phyloP scores from a whole-genome alignment of 2,797 vertebrate genomes.

The Amniataba percoides region DNA sequence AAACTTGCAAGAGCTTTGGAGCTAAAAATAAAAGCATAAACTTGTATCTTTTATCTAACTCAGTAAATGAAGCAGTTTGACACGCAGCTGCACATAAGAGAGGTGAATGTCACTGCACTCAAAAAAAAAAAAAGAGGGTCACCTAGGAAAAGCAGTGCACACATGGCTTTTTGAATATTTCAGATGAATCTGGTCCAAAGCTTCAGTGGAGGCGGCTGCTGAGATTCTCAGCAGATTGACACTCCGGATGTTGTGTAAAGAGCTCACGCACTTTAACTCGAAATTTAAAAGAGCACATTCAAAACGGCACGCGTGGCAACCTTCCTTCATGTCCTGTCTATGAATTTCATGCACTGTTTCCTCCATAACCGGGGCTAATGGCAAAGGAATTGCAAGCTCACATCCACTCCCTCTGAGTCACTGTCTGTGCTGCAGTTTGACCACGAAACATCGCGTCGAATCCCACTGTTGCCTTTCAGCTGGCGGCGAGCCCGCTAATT shows the following conservation, averaged over 20 bases:
- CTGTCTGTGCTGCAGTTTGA: slow-evolving; percentile 6
- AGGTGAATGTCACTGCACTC: neutral
- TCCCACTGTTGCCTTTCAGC: neutral
- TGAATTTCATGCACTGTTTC: neutral
- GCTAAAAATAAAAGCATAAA: neutral
- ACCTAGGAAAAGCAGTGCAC: slow-evolving; percentile 7
- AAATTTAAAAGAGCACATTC: neutral
- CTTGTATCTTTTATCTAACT: neutral
- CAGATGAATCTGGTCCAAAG: slow-evolving; percentile 34
- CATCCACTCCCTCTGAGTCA: slow-evolving; percentile 29
- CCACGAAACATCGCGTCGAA: slow-evolving; percentile 13
- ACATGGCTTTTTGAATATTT: slow-evolving; percentile 62
- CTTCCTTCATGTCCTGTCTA: too few species aligned
- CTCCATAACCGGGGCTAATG: too few species aligned
- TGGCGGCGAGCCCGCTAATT: slow-evolving; percentile 1
- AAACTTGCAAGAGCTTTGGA: too few species aligned
- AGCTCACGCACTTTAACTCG: neutral
- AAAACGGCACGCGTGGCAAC: neutral
- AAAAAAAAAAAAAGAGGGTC: slow-evolving; percentile 1
- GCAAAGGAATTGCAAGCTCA: neutral
- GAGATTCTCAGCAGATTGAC: neutral
- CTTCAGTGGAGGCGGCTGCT: slow-evolving; percentile 10
- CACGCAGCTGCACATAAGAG: slow-evolving; percentile 1
- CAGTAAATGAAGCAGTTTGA: slow-evolving; percentile 10
- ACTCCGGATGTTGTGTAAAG: slow-evolving; percentile 11